Conservation (phyloP, 1,140 invertebrate genomes). For the Thalassaphorura encarpata region DNA sequence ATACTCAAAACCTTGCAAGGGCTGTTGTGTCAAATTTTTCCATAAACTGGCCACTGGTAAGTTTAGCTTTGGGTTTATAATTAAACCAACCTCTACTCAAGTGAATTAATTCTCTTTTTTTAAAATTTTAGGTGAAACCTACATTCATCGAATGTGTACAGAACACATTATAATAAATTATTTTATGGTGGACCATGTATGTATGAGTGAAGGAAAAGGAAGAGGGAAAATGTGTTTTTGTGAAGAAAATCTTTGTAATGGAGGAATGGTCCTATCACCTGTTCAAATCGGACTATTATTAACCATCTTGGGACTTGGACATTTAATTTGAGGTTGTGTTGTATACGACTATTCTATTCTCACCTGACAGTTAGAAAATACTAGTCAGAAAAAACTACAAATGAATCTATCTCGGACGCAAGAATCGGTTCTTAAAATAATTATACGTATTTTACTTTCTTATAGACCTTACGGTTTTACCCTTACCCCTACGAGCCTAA, state of each 20-base stretch:
- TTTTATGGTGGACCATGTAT: slow-evolving; percentile 96
- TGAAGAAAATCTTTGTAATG: slow-evolving; percentile 90
- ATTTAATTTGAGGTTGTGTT: too few species aligned
- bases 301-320: neutral
- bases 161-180: slow-evolving; percentile 87
- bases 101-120: neutral
- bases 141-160: slow-evolving; percentile 78
- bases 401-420: too few species aligned
- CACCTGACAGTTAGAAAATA: too few species aligned
- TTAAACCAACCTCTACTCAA: neutral
- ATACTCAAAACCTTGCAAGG: slow-evolving; percentile 72
- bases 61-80: slow-evolving; percentile 37
- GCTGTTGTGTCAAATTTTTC: slow-evolving; percentile 91
- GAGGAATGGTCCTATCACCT: too few species aligned
- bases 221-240: slow-evolving; percentile 96
- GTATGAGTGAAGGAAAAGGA: slow-evolving; percentile 94
- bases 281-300: too few species aligned
- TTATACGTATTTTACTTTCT: too few species aligned
- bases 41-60: slow-evolving; percentile 76
- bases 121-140: slow-evolving; percentile 62
- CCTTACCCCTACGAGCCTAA: too few species aligned
- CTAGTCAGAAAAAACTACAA: too few species aligned
- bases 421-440: too few species aligned
- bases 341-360: too few species aligned
- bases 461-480: too few species aligned